Conservation (phyloP, 2,113 vertebrate species). For the Meles meles region DNA sequence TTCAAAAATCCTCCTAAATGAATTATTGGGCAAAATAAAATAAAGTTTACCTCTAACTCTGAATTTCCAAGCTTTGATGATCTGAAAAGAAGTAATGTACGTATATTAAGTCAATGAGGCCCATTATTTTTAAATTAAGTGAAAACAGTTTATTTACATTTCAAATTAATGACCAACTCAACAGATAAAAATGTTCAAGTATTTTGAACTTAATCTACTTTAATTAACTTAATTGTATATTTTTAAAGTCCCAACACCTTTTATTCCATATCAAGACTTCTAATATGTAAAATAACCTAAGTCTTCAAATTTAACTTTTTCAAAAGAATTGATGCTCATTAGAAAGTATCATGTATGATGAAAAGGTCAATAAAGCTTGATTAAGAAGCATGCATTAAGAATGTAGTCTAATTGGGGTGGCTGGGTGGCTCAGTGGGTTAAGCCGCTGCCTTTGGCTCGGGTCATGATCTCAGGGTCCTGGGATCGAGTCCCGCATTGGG, state of each 20-base stretch:
- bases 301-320: not conserved
- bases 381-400: not conserved
- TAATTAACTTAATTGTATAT: not conserved
- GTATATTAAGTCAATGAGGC: not conserved
- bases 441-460: no score
- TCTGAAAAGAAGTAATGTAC: not conserved
- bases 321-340: not conserved
- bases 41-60: not conserved
- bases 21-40: not conserved
- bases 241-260: not conserved
- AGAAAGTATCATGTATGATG: not conserved
- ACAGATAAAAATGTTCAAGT: not conserved
- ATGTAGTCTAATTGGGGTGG: not conserved
- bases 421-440: no score
- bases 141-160: not conserved
- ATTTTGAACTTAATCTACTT: not conserved
- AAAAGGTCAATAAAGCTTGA: not conserved
- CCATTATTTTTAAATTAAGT: constrained; percentile 29
- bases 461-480: no score
- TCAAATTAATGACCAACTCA: not conserved
- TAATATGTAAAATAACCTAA: not conserved
- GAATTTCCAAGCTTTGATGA: not conserved
- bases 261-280: not conserved
- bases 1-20: not conserved
- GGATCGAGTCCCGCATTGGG: no score